Percentiles rank a stretch among this genome's conserved stretches.
Conservation (phyloP, 2,888 invertebrate genomes). For the Drosophila borborema region DNA sequence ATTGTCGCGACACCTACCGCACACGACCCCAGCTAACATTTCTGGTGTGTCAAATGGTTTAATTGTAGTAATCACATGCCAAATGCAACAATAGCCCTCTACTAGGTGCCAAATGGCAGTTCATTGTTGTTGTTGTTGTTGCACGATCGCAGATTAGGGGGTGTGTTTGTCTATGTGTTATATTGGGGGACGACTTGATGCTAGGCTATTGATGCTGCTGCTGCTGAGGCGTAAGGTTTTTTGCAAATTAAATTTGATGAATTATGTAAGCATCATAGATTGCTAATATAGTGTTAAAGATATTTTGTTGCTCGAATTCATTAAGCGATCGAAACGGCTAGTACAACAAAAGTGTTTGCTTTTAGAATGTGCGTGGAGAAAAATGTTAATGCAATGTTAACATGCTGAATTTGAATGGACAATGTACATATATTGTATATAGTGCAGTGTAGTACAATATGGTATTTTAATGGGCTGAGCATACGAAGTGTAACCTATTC, state of each 20-base stretch:
- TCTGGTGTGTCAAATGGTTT: slow-evolving; percentile 71
- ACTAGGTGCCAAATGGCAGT: slow-evolving; percentile 70
- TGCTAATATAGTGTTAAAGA: slow-evolving; percentile 5
- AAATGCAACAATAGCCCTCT: slow-evolving; percentile 49
- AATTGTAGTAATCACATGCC: slow-evolving; percentile 74
- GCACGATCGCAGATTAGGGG: slow-evolving; percentile 34
- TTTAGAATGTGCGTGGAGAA: neutral
- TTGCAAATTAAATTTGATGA: slow-evolving; percentile 26
- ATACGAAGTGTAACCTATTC: too few species aligned
- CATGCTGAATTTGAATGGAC: neutral
- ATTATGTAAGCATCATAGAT: slow-evolving; percentile 33
- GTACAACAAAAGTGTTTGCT: neutral
- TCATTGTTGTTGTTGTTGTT: slow-evolving; percentile 50
- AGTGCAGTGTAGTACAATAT: neutral
- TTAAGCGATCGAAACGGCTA: neutral
- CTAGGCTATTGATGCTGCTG: too few species aligned
- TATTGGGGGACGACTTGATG: slow-evolving; percentile 5
- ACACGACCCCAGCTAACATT: slow-evolving; percentile 38
- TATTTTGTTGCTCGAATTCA: neutral
- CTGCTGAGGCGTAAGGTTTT: slow-evolving; percentile 34
- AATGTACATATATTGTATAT: neutral
- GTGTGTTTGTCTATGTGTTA: slow-evolving; percentile 28
- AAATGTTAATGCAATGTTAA: neutral
- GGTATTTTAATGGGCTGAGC: neutral
- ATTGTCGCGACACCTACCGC: slow-evolving; percentile 11